Conservation (phyloP, 92 coral and sea anemone species). For the Pocillopora meandrina region DNA sequence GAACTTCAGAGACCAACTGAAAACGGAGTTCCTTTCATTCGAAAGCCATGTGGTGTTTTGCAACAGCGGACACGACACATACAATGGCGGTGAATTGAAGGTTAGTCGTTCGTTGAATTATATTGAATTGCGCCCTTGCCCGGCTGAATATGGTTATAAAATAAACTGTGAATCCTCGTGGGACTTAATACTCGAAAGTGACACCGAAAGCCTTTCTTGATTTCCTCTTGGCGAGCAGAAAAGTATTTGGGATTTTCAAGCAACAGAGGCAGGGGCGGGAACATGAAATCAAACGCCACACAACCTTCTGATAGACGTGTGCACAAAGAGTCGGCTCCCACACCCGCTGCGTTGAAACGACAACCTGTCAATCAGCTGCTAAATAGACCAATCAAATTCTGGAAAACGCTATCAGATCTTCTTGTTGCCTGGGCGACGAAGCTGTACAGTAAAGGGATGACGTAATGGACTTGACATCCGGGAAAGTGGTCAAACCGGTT, state of each 20-base stretch:
- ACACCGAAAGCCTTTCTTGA: constrained; percentile 60
- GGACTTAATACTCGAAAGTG: constrained; percentile 65
- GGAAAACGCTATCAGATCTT: constrained; percentile 64
- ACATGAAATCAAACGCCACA: constrained; percentile 97
- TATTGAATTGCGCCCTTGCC: constrained; percentile 52
- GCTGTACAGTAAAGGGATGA: constrained; percentile 86
- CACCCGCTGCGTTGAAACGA: constrained; percentile 85
- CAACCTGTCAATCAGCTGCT: constrained; percentile 87
- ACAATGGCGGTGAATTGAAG: constrained; percentile 89
- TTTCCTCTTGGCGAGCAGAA: constrained; percentile 82
- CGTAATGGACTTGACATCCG: constrained; percentile 85
- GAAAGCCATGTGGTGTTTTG: constrained; percentile 55
- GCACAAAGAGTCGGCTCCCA: constrained; percentile 91
- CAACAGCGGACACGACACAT: constrained; percentile 92
- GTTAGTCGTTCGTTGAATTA: constrained; percentile 68
- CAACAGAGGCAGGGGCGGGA: constrained; percentile 98
- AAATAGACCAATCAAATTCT: constrained; percentile 72
- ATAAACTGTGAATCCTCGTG: constrained; percentile 54
- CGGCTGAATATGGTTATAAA: constrained; percentile 38
- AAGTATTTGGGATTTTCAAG: constrained; percentile 78
- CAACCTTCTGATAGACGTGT: constrained; percentile 98
- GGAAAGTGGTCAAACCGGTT: constrained; percentile 89
- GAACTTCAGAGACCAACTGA: constrained; percentile 21
- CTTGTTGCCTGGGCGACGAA: constrained; percentile 88
- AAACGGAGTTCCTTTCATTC: constrained; percentile 44